These are phyloP conservation scores for Phyllostomus discolor DNA, from an alignment of 2,113 vertebrate genomes.

Conservation along the genomic window DNA sequence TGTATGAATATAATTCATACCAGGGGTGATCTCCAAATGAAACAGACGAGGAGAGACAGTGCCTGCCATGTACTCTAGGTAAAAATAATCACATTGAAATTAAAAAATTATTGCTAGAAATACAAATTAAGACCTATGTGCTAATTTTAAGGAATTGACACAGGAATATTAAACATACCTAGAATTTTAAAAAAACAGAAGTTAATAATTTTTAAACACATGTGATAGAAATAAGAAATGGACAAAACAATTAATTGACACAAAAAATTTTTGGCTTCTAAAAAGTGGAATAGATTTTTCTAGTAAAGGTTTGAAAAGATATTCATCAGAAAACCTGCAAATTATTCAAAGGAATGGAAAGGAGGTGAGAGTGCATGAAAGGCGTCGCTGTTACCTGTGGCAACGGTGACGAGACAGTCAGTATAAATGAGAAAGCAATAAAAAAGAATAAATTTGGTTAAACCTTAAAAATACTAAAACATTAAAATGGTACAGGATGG, in stretches of 20 bases:
- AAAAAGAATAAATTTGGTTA: not conserved
- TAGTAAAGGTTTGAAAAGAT: not conserved
- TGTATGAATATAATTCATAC: not conserved
- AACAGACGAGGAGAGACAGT: not conserved
- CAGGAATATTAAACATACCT: not conserved
- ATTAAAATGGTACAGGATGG: not conserved
- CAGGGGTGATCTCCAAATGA: not conserved
- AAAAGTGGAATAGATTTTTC: not conserved
- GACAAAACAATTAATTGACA: not conserved
- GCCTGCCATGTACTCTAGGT: not conserved
- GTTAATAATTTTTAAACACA: not conserved
- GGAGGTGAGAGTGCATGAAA: not conserved
- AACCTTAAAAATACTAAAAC: not conserved
- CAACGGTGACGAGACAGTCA: not conserved
- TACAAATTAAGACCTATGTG: not conserved
- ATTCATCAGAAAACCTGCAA: not conserved
- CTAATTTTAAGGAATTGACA: not conserved
- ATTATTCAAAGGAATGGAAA: not conserved
- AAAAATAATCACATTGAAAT: constrained; percentile 5
- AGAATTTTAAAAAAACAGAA: not conserved
- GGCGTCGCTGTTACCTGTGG: not conserved
- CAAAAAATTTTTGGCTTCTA: not conserved
- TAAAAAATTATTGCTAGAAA: not conserved
- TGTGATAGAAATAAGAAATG: not conserved
- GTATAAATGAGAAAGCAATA: not conserved